Percentiles rank a stretch among this genome's conserved stretches.
Conservation (phyloP, 2,797 vertebrate species). For the Synaphobranchus kaupii region DNA sequence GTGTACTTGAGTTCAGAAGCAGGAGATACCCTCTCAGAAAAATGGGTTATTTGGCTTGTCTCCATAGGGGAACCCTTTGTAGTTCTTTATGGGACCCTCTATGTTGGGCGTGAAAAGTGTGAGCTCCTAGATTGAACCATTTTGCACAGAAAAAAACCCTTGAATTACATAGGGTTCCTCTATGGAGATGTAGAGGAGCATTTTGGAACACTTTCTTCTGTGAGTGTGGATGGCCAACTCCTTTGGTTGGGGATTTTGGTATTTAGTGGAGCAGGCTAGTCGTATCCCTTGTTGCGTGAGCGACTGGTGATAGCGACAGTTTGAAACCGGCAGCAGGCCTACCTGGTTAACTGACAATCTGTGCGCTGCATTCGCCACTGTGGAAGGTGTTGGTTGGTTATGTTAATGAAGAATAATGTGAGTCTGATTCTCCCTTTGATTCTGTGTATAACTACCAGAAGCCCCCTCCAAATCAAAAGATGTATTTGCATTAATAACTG, state of each 20-base stretch:
- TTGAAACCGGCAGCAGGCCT: not conserved
- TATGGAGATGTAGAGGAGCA: no score
- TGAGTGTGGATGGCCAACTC: not conserved
- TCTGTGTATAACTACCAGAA: constrained; percentile 68
- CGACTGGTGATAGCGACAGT: not conserved
- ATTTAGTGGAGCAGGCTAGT: not conserved
- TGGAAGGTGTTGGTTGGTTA: constrained; percentile 56
- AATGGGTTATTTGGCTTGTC: no score
- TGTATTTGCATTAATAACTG: constrained; percentile 59
- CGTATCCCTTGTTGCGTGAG: not conserved
- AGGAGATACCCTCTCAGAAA: not conserved
- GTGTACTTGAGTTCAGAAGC: no score
- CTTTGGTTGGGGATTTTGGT: not conserved
- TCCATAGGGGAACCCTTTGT: no score
- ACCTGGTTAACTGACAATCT: constrained; percentile 36
- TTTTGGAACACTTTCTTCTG: no score
- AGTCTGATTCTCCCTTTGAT: constrained; percentile 66
- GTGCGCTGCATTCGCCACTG: constrained; percentile 53
- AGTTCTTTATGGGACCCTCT: no score
- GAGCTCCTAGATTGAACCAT: no score
- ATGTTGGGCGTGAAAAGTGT: no score
- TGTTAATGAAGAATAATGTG: constrained; percentile 70
- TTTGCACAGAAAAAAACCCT: no score
- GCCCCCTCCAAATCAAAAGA: constrained; percentile 52
- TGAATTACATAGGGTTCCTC: no score